A percentile compares a stretch with the other conserved stretches of the same genome.
Evolutionary conservation across 2,888 invertebrate genomes (phyloP).

Genomic region (Cantharis lateralis): DNA sequence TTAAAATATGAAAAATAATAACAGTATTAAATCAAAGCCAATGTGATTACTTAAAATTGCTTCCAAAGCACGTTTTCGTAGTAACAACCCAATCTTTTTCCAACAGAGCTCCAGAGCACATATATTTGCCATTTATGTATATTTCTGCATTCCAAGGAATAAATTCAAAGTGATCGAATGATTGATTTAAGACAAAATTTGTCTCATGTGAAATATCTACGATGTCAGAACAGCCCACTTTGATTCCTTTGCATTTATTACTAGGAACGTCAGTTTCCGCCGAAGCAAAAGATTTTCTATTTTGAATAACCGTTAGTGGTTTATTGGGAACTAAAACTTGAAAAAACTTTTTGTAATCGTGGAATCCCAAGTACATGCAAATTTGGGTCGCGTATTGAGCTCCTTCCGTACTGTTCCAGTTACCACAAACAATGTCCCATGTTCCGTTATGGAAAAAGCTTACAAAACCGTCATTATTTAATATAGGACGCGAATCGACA

Average conservation of each 20-base stretch:
- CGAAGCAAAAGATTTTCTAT: not conserved
- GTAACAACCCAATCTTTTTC: slow-evolving; percentile 69
- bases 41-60: slow-evolving; percentile 53
- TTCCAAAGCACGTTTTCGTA: slow-evolving; percentile 56
- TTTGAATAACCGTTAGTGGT: not conserved
- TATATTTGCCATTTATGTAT: slow-evolving; percentile 70
- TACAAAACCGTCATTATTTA: slow-evolving; percentile 66
- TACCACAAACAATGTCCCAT: slow-evolving; percentile 71
- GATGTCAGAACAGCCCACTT: slow-evolving; percentile 60
- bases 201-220: slow-evolving; percentile 47
- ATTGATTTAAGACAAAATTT: not conserved
- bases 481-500: slow-evolving; percentile 63
- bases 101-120: slow-evolving; percentile 72
- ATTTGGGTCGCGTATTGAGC: slow-evolving; percentile 62
- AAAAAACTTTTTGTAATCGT: slow-evolving; percentile 48
- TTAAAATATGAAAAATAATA: slow-evolving; percentile 24
- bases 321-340: slow-evolving; percentile 7
- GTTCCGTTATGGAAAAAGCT: slow-evolving; percentile 63
- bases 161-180: slow-evolving; percentile 40
- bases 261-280: not conserved
- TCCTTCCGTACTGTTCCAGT: slow-evolving; percentile 51
- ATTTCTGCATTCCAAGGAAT: slow-evolving; percentile 77
- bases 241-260: slow-evolving; percentile 59
- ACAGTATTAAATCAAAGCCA: not conserved
- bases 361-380: slow-evolving; percentile 72